Base-by-base conservation (phyloP, 2,888 invertebrate genomes). In the Drosophila mayaguana region DNA sequence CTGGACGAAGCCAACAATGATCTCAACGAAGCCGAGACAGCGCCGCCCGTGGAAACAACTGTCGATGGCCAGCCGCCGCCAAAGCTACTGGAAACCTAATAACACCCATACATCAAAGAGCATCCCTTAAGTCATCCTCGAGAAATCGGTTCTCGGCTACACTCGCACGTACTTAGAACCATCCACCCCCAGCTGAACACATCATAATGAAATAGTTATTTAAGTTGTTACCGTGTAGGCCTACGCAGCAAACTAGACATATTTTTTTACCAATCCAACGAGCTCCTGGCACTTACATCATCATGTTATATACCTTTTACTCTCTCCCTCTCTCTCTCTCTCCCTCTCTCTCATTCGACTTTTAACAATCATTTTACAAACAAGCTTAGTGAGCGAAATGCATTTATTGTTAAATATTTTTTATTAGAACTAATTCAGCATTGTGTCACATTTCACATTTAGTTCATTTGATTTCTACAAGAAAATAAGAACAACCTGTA, bases 401-500 rank as follows among this genome's bases (percentile, higher is more conserved):
- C 83, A 83, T 83, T 83, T 83, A 83, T 54, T 42, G 25, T 70
- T 74, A 74, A 54, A 40, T n/a, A 25, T 57, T 43, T 60, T 57
- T 53, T 40, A 56, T 54, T 67, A 72, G 65, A 42, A 65, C 67
- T 72, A 50, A 56, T 53, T 61, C 38, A 46, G 56, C 63, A 67
- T 54, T 70, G 65, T 65, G 36, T 69, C 62, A 53, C 64, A 66
- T 55, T 56, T 54, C 69, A 45, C 56, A 18, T 50, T 57, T 70
- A 65, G 68, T 71, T 57, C 61, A 67, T 54, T 8, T 81, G 73
- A 81, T 84, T 84, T 84, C 83, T 84, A 66, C 62, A 84, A 84
- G 89, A 89, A 84, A 89, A 72, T 69, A 78, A 36, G 8, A 86
- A 83, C 72, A 55, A 32, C 18, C 16, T 77, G 80, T 77, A 79